Evolutionary conservation across 1,140 invertebrate species (phyloP).

Genomic region (Marisa cornuarietis): DNA sequence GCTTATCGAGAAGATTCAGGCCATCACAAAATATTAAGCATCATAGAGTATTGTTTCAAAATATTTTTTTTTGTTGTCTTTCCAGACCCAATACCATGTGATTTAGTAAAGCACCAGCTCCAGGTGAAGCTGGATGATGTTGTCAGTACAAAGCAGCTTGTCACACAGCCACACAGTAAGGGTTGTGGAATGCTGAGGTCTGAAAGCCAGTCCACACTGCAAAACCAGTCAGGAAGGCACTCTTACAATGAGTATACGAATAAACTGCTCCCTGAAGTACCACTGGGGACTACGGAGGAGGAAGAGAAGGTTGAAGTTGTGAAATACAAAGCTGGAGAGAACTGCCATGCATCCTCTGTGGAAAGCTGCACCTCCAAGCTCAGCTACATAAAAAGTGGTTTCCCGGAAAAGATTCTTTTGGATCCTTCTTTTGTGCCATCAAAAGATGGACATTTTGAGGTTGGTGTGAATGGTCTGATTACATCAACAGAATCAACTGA

Average conservation of each 20-base stretch:
- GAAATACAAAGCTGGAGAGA: not conserved
- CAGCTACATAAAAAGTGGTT: too few relatives aligned
- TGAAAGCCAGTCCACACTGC: not conserved
- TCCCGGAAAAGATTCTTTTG: too few relatives aligned
- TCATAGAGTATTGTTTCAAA: too few relatives aligned
- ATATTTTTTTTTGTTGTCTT: not conserved
- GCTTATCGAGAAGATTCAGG: not conserved
- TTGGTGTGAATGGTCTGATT: too few relatives aligned
- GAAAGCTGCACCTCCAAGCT: too few relatives aligned
- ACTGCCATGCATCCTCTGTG: too few relatives aligned
- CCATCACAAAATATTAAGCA: not conserved
- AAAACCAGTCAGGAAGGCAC: not conserved
- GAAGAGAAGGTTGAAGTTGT: not conserved
- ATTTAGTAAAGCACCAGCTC: conserved; percentile 45
- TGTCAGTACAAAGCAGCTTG: conserved; percentile 53
- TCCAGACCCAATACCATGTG: conserved; percentile 57
- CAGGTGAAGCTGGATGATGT: conserved; percentile 49
- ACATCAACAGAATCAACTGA: too few relatives aligned
- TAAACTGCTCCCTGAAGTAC: not conserved
- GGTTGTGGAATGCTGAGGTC: not conserved
- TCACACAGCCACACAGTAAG: conserved; percentile 28
- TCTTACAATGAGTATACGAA: not conserved
- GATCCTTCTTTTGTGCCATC: too few relatives aligned
- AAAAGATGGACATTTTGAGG: too few relatives aligned
- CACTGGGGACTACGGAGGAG: not conserved